These are phyloP conservation scores for Siniperca knerii DNA, from an alignment of 2,113 vertebrate species.

Conservation along the genomic window DNA sequence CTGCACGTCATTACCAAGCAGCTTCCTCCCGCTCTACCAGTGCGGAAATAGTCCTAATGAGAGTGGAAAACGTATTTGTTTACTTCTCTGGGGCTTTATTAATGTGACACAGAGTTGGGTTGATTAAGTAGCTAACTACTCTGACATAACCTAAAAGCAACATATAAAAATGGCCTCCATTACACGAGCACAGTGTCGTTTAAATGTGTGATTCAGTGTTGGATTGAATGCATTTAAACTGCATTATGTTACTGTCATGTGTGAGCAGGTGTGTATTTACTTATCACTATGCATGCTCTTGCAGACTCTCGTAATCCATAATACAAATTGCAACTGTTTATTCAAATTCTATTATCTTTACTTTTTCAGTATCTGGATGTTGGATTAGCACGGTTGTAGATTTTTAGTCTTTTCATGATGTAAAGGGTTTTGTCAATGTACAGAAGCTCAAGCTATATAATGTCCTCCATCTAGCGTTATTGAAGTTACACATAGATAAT, in stretches of 20 bases:
- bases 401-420: background rate
- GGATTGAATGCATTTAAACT: background rate
- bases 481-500: background rate
- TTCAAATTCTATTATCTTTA: background rate
- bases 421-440: background rate
- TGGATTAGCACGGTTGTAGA: background rate
- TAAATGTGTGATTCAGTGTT: slow-evolving; percentile 24
- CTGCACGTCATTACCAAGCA: slow-evolving; percentile 74
- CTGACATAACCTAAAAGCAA: slow-evolving; percentile 59
- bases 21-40: slow-evolving; percentile 58
- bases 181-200: slow-evolving; percentile 37
- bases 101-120: slow-evolving; percentile 58
- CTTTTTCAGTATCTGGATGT: background rate
- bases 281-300: background rate
- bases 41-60: slow-evolving; percentile 73
- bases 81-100: slow-evolving; percentile 67
- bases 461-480: background rate
- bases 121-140: slow-evolving; percentile 74
- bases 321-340: background rate
- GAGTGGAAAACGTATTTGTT: slow-evolving; percentile 73
- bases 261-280: background rate
- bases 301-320: background rate
- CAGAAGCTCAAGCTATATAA: background rate
- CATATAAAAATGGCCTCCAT: slow-evolving; percentile 29
- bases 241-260: background rate